Evolutionary conservation across 1,140 invertebrate genomes (phyloP).

Genomic region (Penaeus japonicus): DNA sequence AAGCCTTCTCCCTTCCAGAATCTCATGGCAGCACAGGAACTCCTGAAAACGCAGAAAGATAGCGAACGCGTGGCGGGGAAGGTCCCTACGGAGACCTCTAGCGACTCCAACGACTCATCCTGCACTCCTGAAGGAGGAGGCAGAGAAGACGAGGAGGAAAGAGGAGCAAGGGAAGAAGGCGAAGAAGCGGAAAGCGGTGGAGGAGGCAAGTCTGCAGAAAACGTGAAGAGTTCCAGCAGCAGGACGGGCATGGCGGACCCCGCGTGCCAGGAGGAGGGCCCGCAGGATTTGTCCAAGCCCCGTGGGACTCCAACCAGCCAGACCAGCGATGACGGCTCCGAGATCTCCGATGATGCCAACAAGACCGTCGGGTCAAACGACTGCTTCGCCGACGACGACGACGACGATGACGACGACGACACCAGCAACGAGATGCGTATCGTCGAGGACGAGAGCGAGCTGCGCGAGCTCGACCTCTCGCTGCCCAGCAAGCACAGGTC

Average conservation of each 20-base stretch:
- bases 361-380: conserved; percentile 47
- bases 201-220: too few relatives aligned
- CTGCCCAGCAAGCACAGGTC: conserved; percentile 17
- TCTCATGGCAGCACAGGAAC: conserved; percentile 48
- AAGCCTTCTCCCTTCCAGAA: conserved; percentile 48
- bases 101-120: conserved; percentile 34
- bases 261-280: background rate
- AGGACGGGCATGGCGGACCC: too few relatives aligned
- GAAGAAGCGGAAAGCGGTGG: background rate
- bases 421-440: conserved; percentile 52
- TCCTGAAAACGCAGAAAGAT: conserved; percentile 43
- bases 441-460: conserved; percentile 44
- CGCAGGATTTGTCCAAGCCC: conserved; percentile 41
- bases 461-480: conserved; percentile 42
- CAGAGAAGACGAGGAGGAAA: background rate
- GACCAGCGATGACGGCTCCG: conserved; percentile 44
- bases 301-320: background rate
- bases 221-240: too few relatives aligned
- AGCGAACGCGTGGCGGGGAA: background rate
- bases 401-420: conserved; percentile 47
- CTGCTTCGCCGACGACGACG: conserved; percentile 46
- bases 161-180: background rate
- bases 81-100: conserved; percentile 10
- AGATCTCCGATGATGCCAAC: conserved; percentile 42
- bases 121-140: background rate